Evolutionary conservation across 1,140 invertebrate genomes (phyloP).

Genomic region (Papilio dardanus): DNA sequence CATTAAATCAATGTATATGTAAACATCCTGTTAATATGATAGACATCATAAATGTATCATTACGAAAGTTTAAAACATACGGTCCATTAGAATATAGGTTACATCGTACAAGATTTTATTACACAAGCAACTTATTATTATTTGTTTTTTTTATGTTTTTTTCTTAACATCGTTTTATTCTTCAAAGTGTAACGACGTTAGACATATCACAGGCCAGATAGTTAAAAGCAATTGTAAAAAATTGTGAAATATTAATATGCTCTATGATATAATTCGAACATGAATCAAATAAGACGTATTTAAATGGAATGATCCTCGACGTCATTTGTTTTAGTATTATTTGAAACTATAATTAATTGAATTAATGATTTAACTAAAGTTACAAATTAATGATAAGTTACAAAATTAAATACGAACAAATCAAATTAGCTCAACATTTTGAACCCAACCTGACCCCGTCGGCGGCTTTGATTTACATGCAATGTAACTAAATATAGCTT

Average conservation of each 20-base stretch:
- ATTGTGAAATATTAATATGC: background rate
- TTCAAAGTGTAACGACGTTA: background rate
- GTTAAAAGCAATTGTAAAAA: background rate
- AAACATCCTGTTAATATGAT: slow-evolving; percentile 30
- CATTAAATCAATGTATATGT: slow-evolving; percentile 24
- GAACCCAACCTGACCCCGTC: background rate
- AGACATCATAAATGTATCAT: slow-evolving; percentile 7
- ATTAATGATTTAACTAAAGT: background rate
- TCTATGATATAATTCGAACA: background rate
- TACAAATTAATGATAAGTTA: background rate
- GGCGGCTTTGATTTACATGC: background rate
- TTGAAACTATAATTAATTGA: background rate
- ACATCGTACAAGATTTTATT: background rate
- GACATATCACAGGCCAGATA: background rate
- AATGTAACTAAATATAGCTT: slow-evolving; percentile 17
- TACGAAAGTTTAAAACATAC: slow-evolving; percentile 25
- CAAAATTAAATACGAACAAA: background rate
- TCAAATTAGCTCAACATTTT: background rate
- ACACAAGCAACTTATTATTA: background rate
- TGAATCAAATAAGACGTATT: background rate
- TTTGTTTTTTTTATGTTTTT: background rate
- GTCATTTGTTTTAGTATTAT: background rate
- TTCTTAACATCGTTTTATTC: background rate
- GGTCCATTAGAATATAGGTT: slow-evolving; percentile 13
- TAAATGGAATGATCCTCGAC: background rate